Percentiles rank a stretch among this genome's conserved stretches.
phyloP scores from a whole-genome alignment of 2,113 vertebrate genomes.

The Glareola pratincola region DNA sequence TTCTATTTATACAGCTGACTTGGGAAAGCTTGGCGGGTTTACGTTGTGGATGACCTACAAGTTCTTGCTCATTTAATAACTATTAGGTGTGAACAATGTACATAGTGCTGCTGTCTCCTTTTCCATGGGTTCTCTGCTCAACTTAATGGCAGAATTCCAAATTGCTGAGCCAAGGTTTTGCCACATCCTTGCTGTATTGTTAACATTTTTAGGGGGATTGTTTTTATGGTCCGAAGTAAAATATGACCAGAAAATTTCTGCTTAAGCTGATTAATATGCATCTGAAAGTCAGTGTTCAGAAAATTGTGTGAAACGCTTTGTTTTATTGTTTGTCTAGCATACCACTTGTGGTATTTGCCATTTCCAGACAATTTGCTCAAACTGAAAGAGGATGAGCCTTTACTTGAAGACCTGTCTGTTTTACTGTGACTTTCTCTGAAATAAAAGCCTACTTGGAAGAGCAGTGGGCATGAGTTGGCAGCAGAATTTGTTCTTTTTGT shows the following conservation, averaged over 20 bases:
- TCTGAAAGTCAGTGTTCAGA: neutral
- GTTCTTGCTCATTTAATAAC: slow-evolving; percentile 34
- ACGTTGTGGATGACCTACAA: slow-evolving; percentile 1
- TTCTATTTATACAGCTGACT: slow-evolving; percentile 47
- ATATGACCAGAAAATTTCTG: neutral
- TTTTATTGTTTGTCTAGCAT: neutral
- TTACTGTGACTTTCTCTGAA: neutral
- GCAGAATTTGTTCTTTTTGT: neutral
- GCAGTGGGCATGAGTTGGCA: neutral
- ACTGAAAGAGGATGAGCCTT: neutral
- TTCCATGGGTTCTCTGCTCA: neutral
- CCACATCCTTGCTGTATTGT: slow-evolving; percentile 7
- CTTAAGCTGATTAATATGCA: neutral
- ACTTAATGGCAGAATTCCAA: neutral
- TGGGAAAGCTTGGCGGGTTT: neutral
- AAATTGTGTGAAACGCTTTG: neutral
- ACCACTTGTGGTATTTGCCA: neutral
- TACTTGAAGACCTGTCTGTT: neutral
- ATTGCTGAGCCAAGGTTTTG: neutral
- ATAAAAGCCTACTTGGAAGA: neutral
- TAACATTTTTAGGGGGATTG: slow-evolving; percentile 7
- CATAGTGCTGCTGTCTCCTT: neutral
- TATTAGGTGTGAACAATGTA: slow-evolving; percentile 40
- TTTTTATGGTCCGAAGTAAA: neutral
- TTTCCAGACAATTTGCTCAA: neutral